Percentiles rank a stretch among this genome's conserved stretches.
These are phyloP conservation scores for Dinocampus coccinellae DNA, from an alignment of 2,888 invertebrate species.

Conservation along the genomic window DNA sequence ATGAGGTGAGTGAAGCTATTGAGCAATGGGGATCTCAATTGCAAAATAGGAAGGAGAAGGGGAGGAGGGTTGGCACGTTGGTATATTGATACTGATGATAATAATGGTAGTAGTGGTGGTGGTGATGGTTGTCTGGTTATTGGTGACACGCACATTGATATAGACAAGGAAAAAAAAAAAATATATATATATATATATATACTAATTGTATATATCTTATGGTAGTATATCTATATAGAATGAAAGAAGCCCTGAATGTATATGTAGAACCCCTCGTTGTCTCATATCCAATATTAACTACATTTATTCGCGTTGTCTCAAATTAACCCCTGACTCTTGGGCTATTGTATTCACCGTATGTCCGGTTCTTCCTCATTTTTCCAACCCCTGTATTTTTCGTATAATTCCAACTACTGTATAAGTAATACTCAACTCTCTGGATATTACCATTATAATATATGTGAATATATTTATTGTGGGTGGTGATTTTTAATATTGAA, in stretches of 20 bases:
- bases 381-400: slow-evolving; percentile 6
- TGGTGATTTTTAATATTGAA: slow-evolving; percentile 19
- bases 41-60: slow-evolving; percentile 47
- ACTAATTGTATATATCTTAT: neutral
- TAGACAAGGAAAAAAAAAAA: slow-evolving; percentile 42
- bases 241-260: slow-evolving; percentile 34
- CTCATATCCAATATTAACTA: slow-evolving; percentile 67
- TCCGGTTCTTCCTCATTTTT: slow-evolving; percentile 32
- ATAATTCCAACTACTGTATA: slow-evolving; percentile 30
- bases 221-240: neutral
- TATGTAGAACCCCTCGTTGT: slow-evolving; percentile 29
- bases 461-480: slow-evolving; percentile 33
- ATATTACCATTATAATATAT: slow-evolving; percentile 58
- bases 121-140: slow-evolving; percentile 16
- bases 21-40: slow-evolving; percentile 51
- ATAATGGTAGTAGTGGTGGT: neutral
- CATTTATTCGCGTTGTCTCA: slow-evolving; percentile 69
- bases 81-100: slow-evolving; percentile 25
- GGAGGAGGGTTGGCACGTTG: slow-evolving; percentile 32
- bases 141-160: slow-evolving; percentile 52
- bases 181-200: slow-evolving; percentile 7
- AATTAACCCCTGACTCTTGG: slow-evolving; percentile 64
- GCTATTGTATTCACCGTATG: slow-evolving; percentile 47
- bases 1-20: neutral
- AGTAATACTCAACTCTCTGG: slow-evolving; percentile 57